Conservation (phyloP, 2,888 invertebrate genomes). For the Sisyra terminalis region DNA sequence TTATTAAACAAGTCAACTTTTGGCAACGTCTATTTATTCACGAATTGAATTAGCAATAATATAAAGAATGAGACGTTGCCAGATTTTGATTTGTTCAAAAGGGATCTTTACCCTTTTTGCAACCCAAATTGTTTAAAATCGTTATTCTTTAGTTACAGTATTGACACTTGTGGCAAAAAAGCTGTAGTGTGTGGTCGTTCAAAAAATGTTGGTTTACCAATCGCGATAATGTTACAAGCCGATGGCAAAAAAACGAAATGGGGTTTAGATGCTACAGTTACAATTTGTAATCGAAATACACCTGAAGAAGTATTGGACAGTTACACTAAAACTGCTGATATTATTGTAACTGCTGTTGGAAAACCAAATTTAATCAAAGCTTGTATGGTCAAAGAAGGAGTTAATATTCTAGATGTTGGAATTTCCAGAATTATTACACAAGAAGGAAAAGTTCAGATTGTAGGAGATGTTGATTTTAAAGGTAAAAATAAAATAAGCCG, state of each 20-base stretch:
- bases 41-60: too few relatives aligned
- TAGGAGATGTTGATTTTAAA: slow-evolving; percentile 83
- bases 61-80: neutral
- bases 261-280: slow-evolving; percentile 75
- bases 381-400: slow-evolving; percentile 80
- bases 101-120: too few relatives aligned
- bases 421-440: slow-evolving; percentile 53
- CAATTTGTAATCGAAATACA: slow-evolving; percentile 78
- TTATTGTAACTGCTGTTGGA: slow-evolving; percentile 58
- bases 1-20: too few relatives aligned
- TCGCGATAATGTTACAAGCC: slow-evolving; percentile 68
- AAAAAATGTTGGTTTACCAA: slow-evolving; percentile 83
- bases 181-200: slow-evolving; percentile 81
- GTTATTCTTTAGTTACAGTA: slow-evolving; percentile 27
- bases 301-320: slow-evolving; percentile 56
- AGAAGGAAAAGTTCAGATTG: slow-evolving; percentile 51
- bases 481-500: slow-evolving; percentile 27
- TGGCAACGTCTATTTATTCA: too few relatives aligned
- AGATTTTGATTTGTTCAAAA: too few relatives aligned
- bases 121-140: too few relatives aligned
- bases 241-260: slow-evolving; percentile 52
- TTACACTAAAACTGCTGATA: slow-evolving; percentile 57
- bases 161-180: slow-evolving; percentile 71
- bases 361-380: slow-evolving; percentile 57
- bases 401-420: slow-evolving; percentile 79